Conservation (phyloP, 2,888 invertebrate species). For the Drosophila parthenogenetica region DNA sequence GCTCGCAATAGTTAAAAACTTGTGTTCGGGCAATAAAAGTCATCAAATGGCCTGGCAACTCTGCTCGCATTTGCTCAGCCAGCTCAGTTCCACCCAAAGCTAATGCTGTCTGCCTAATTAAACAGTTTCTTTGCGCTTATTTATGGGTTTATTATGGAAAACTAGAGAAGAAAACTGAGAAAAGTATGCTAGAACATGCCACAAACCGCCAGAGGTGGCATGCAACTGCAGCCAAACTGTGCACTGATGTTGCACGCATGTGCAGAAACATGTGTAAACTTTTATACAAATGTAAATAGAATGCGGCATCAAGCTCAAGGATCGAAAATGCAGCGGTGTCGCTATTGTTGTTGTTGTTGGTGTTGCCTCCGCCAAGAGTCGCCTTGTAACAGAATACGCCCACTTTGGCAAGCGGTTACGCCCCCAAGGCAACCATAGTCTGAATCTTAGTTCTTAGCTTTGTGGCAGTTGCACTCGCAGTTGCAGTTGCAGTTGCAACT, state of each 20-base stretch:
- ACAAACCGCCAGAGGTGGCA: constrained; percentile 34
- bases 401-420: constrained; percentile 67
- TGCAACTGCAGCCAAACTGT: neutral
- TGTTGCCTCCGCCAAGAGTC: constrained; percentile 25
- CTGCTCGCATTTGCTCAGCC: constrained; percentile 8
- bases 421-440: constrained; percentile 44
- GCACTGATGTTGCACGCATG: constrained; percentile 33
- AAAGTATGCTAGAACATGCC: constrained; percentile 8
- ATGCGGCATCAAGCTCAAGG: constrained; percentile 29
- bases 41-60: constrained; percentile 1
- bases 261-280: constrained; percentile 56
- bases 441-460: neutral
- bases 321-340: constrained; percentile 28
- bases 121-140: constrained; percentile 29
- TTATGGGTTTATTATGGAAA: constrained; percentile 34
- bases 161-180: neutral
- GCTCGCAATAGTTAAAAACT: too few species aligned
- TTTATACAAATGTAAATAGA: constrained; percentile 55
- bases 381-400: constrained; percentile 64
- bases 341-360: constrained; percentile 42
- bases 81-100: constrained; percentile 6
- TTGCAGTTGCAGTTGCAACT: constrained; percentile 16
- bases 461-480: neutral
- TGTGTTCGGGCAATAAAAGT: neutral
- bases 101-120: constrained; percentile 43